A percentile compares a stretch with the other conserved stretches of the same genome.
Evolutionary conservation across 2,888 invertebrate genomes (phyloP).

Genomic region (Synanthedon tipuliformis): DNA sequence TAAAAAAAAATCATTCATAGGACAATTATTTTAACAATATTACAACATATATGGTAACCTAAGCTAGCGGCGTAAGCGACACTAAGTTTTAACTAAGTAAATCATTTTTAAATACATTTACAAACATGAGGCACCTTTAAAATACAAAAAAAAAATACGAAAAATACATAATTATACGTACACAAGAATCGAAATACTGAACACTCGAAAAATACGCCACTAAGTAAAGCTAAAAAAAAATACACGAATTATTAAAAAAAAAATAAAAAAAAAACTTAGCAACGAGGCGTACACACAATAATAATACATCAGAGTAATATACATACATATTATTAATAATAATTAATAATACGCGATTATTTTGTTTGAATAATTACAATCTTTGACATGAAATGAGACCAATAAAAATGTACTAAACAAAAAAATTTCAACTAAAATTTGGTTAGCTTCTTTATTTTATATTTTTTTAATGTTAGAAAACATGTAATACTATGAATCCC

Average conservation of each 20-base stretch:
- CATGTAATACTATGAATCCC: constrained; percentile 38
- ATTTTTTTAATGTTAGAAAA: constrained; percentile 19
- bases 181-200: background rate
- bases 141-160: background rate
- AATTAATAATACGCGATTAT: background rate
- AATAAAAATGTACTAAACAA: constrained; percentile 39
- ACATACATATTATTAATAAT: background rate
- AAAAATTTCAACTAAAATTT: constrained; percentile 47
- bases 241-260: background rate
- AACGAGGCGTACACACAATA: background rate
- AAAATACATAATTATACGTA: background rate
- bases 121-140: background rate
- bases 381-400: constrained; percentile 66
- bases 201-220: background rate
- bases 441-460: constrained; percentile 40
- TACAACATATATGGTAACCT: constrained; percentile 17
- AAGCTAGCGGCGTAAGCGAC: constrained; percentile 12
- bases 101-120: background rate
- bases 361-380: constrained; percentile 38
- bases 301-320: background rate
- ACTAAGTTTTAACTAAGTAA: constrained; percentile 5
- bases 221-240: background rate
- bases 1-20: constrained; percentile 16
- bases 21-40: background rate
- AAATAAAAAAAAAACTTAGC: background rate